These are phyloP conservation scores for Escarpia spicata DNA, from an alignment of 2,888 invertebrate genomes.

Conservation along the genomic window DNA sequence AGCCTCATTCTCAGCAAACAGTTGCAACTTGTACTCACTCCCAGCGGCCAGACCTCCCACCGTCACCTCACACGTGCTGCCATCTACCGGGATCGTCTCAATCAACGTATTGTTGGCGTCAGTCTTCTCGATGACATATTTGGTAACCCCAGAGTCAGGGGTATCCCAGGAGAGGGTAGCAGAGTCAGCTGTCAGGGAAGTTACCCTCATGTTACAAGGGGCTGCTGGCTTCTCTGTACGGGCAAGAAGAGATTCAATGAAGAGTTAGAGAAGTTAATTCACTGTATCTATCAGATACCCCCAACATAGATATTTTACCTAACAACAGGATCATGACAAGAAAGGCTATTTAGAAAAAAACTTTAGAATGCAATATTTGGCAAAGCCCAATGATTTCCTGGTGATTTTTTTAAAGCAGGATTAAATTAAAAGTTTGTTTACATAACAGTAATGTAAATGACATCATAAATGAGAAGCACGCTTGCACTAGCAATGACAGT, in stretches of 20 bases:
- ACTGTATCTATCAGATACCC: neutral
- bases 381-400: neutral
- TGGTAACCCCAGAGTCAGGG: neutral
- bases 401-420: too few species aligned
- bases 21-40: constrained; percentile 78
- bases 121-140: neutral
- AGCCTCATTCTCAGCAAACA: constrained; percentile 86
- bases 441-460: too few species aligned
- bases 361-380: neutral
- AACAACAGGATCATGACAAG: neutral
- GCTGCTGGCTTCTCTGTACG: neutral
- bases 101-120: neutral
- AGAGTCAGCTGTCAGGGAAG: neutral
- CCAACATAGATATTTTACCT: neutral
- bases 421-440: too few species aligned
- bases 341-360: neutral
- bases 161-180: neutral
- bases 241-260: neutral
- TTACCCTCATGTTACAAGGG: neutral
- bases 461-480: too few species aligned
- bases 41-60: constrained; percentile 26
- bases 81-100: neutral
- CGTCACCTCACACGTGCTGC: neutral
- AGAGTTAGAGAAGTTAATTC: neutral
- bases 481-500: too few species aligned